Conservation (phyloP, 37 sponge, comb jelly and placozoan species). For the Chondrilla cf. caribensis region DNA sequence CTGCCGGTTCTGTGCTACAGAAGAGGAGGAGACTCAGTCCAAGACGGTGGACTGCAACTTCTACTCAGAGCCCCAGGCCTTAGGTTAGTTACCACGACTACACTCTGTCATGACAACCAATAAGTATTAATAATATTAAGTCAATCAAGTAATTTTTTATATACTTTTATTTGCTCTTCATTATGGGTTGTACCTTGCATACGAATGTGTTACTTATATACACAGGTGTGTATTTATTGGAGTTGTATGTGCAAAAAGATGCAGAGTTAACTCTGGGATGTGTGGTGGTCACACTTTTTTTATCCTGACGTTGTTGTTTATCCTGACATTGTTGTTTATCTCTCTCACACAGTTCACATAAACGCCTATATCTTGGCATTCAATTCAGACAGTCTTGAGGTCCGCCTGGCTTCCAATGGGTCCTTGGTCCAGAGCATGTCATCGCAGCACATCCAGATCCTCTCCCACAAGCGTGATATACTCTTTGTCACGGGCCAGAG, state of each 20-base stretch:
- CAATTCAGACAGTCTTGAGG: constrained; percentile 56
- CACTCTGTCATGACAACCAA: no score
- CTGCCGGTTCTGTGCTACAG: constrained; percentile 1
- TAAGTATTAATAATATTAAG: no score
- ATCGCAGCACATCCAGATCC: constrained; percentile 54
- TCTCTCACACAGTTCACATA: constrained; percentile 37
- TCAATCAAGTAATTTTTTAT: no score
- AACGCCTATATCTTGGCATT: constrained; percentile 70
- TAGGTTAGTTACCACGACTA: neutral
- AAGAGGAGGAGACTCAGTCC: neutral
- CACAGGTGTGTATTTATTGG: no score
- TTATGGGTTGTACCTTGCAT: no score
- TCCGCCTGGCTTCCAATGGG: constrained; percentile 69
- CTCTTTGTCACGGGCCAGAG: constrained; percentile 3
- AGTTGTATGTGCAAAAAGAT: no score
- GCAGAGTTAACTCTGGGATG: no score
- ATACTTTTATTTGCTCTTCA: no score
- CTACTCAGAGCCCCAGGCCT: neutral
- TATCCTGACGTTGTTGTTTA: no score
- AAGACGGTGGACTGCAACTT: constrained; percentile 2
- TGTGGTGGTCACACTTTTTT: no score
- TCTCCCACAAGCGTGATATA: constrained; percentile 60
- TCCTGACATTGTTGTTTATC: no score
- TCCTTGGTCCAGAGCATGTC: constrained; percentile 70
- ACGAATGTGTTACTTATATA: no score